These are phyloP conservation scores for Corythaixoides concolor DNA, from an alignment of 2,113 vertebrate species.

Conservation along the genomic window DNA sequence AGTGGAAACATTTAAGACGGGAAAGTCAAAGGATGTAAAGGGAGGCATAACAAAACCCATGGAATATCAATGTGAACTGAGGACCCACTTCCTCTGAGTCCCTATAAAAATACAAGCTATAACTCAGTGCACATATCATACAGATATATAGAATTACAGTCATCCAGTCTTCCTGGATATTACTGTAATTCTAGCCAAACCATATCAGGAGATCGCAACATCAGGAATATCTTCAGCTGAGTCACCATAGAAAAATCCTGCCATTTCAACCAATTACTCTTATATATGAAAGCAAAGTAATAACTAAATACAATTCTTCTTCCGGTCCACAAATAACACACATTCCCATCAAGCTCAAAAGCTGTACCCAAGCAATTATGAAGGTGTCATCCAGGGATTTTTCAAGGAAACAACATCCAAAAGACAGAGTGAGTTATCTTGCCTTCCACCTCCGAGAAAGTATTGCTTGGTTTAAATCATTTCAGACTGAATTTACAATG, in stretches of 20 bases:
- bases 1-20: neutral
- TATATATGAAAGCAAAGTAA: neutral
- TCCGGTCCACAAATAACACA: neutral
- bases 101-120: neutral
- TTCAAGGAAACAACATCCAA: neutral
- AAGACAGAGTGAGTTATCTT: neutral
- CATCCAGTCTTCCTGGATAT: neutral
- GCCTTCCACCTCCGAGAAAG: neutral
- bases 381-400: neutral
- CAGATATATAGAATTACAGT: neutral
- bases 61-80: neutral
- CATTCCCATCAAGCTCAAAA: neutral
- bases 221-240: neutral
- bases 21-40: neutral
- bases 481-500: conserved; percentile 16
- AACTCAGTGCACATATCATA: neutral
- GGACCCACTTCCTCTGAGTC: neutral
- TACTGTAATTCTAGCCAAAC: neutral
- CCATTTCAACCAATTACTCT: neutral
- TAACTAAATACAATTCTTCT: neutral
- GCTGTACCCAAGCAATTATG: neutral
- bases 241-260: neutral
- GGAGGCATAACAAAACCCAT: neutral
- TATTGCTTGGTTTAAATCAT: neutral
- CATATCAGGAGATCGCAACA: neutral